Conservation (phyloP, 2,888 invertebrate species). For the Drosophila borborema region DNA sequence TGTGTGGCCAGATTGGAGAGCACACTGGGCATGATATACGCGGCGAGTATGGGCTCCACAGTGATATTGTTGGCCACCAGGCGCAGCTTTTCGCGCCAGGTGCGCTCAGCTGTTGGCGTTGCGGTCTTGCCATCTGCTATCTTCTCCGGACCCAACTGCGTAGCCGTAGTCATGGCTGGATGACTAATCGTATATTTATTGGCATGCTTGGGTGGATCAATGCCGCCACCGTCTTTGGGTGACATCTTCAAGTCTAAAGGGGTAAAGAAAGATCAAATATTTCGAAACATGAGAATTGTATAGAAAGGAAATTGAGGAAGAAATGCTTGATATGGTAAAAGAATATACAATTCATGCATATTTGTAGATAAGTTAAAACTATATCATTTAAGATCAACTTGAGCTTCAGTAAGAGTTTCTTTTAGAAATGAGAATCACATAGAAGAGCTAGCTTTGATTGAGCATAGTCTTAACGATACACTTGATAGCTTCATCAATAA, state of each 20-base stretch:
- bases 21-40: constrained; percentile 88
- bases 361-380: background rate
- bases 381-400: background rate
- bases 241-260: constrained; percentile 43
- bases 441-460: background rate
- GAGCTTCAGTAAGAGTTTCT: too few relatives aligned
- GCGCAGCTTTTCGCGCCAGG: constrained; percentile 85
- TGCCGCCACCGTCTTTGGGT: constrained; percentile 66
- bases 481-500: background rate
- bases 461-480: too few relatives aligned
- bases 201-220: constrained; percentile 48
- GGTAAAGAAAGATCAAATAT: background rate
- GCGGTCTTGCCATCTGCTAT: constrained; percentile 15
- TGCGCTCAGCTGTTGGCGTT: constrained; percentile 37
- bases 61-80: constrained; percentile 87
- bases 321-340: background rate
- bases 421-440: too few relatives aligned
- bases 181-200: constrained; percentile 61
- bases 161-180: constrained; percentile 16
- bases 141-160: constrained; percentile 32
- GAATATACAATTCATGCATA: too few relatives aligned
- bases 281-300: background rate
- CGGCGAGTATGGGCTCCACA: constrained; percentile 88
- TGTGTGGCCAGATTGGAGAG: constrained; percentile 92
- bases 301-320: background rate